Evolutionary conservation across 2,888 invertebrate species (phyloP).

Genomic region (Chalcis sispes): DNA sequence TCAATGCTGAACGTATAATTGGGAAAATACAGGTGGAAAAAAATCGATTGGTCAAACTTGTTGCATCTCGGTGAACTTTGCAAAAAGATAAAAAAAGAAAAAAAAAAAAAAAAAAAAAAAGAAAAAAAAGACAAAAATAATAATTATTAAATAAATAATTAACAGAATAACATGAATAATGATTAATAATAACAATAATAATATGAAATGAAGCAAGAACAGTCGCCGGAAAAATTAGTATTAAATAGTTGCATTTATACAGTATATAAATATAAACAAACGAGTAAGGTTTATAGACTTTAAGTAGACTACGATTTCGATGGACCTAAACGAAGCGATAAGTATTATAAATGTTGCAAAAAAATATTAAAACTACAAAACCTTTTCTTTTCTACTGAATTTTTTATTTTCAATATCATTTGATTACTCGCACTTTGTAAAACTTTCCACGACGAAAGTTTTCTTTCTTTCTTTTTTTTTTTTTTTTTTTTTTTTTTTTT

Average conservation of each 20-base stretch:
- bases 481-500: too few species aligned
- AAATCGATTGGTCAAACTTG: constrained; percentile 53
- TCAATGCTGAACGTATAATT: constrained; percentile 23
- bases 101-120: constrained; percentile 7
- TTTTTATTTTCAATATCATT: constrained; percentile 26
- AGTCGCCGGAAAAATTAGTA: constrained; percentile 66
- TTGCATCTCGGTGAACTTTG: constrained; percentile 54
- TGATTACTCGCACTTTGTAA: constrained; percentile 9
- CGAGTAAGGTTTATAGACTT: constrained; percentile 57
- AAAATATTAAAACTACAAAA: too few species aligned
- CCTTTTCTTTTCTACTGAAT: constrained; percentile 12
- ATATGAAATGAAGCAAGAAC: constrained; percentile 40
- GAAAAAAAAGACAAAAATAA: constrained; percentile 36
- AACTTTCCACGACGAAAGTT: constrained; percentile 41
- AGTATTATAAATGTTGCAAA: constrained; percentile 56
- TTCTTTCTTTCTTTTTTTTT: too few species aligned
- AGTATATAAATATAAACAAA: constrained; percentile 64
- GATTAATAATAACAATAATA: constrained; percentile 53
- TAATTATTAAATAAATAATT: constrained; percentile 43
- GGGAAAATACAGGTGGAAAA: constrained; percentile 44
- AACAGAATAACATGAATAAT: constrained; percentile 49
- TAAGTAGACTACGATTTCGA: constrained; percentile 63
- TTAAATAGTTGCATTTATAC: constrained; percentile 70
- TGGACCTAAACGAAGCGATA: constrained; percentile 66
- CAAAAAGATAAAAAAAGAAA: constrained; percentile 24